phyloP scores from a whole-genome alignment of 2,797 vertebrate species.

The Choloepus didactylus region DNA sequence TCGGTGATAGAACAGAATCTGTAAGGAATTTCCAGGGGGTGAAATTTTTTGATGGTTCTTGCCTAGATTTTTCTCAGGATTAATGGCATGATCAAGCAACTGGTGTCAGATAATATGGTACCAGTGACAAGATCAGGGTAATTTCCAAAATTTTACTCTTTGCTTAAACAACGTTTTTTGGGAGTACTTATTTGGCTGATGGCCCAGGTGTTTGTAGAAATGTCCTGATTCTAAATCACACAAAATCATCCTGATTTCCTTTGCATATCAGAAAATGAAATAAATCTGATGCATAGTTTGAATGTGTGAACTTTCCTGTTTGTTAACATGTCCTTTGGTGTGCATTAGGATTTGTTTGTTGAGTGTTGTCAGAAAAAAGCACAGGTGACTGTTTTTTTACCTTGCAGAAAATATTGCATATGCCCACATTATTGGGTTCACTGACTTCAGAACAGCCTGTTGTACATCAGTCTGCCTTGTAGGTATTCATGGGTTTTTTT shows the following conservation, averaged over 20 bases:
- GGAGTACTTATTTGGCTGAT: background rate
- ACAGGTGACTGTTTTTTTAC: background rate
- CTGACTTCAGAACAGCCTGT: background rate
- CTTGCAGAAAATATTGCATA: background rate
- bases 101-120: background rate
- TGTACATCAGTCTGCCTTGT: background rate
- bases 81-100: background rate
- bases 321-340: background rate
- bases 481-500: background rate
- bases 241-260: background rate
- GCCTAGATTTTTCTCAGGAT: conserved; percentile 15
- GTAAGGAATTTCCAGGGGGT: background rate
- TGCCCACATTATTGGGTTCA: background rate
- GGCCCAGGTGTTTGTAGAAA: background rate
- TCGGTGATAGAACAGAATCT: background rate
- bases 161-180: background rate
- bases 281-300: background rate
- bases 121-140: background rate
- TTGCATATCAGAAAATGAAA: conserved; percentile 27
- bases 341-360: background rate
- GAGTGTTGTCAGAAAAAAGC: background rate
- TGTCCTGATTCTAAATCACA: background rate
- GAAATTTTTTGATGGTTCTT: background rate
- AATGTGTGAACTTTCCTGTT: background rate
- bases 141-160: conserved; percentile 31